A percentile compares a stretch with the other conserved stretches of the same genome.
These are phyloP conservation scores for Drosophila borealis DNA, from an alignment of 2,888 invertebrate species.

Conservation along the genomic window DNA sequence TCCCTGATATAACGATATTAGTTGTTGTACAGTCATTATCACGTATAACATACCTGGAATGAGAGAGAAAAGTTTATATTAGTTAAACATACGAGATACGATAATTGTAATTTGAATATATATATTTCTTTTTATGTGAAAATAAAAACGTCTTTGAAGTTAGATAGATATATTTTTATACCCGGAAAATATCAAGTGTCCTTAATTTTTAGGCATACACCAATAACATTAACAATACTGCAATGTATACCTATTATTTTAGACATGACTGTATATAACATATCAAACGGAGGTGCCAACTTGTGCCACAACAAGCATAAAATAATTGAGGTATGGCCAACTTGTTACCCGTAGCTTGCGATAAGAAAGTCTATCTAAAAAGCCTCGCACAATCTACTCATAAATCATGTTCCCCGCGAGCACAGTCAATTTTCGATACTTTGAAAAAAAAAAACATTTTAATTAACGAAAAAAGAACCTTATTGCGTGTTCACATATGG, in stretches of 20 bases:
- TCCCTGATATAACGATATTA: neutral
- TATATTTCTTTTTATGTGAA: neutral
- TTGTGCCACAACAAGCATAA: conserved; percentile 2
- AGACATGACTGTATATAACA: too few species aligned
- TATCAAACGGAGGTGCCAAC: conserved; percentile 2
- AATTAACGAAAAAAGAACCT: neutral
- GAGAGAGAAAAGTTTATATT: conserved; percentile 4
- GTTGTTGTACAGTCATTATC: neutral
- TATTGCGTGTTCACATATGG: conserved; percentile 3
- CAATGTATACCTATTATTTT: neutral
- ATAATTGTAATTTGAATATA: neutral
- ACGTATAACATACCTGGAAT: conserved; percentile 57
- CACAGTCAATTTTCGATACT: neutral
- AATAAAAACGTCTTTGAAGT: too few species aligned
- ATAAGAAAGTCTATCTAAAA: conserved; percentile 12
- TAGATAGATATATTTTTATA: too few species aligned
- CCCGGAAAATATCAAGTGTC: too few species aligned
- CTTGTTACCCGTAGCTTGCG: conserved; percentile 10
- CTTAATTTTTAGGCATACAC: too few species aligned
- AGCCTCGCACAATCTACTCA: conserved; percentile 5
- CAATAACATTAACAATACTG: too few species aligned
- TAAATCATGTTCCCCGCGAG: neutral
- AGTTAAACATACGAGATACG: neutral
- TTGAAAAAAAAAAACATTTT: neutral
- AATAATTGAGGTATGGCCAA: neutral